phyloP scores from a whole-genome alignment of 1,140 invertebrate genomes.

The Melipona quadrifasciata region DNA sequence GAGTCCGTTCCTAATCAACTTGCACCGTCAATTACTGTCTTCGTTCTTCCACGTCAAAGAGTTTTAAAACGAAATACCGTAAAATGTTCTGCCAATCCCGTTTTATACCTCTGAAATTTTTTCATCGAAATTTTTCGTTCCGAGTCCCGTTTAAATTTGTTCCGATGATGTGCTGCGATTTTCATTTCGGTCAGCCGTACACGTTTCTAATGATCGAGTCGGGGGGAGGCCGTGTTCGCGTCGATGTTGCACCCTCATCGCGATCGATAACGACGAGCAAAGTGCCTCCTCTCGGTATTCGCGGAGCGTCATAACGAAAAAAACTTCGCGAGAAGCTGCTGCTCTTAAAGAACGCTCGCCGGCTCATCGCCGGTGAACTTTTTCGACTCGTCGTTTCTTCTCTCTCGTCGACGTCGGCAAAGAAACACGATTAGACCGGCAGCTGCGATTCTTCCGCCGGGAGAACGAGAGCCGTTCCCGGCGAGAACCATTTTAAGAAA shows the following conservation, averaged over 20 bases:
- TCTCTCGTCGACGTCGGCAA: neutral
- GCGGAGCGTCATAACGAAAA: neutral
- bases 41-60: too few relatives aligned
- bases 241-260: slow-evolving; percentile 5
- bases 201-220: slow-evolving; percentile 18
- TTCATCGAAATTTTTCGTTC: too few relatives aligned
- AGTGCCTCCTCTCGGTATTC: too few relatives aligned
- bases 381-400: neutral
- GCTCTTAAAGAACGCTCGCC: slow-evolving; percentile 26
- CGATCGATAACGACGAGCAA: slow-evolving; percentile 36
- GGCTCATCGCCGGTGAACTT: slow-evolving; percentile 7
- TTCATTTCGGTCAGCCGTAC: neutral
- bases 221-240: neutral
- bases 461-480: neutral
- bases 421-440: neutral
- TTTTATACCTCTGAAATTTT: too few relatives aligned
- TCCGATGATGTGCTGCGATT: too few relatives aligned
- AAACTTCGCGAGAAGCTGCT: slow-evolving; percentile 12
- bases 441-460: neutral
- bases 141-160: too few relatives aligned
- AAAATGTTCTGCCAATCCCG: too few relatives aligned
- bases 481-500: neutral
- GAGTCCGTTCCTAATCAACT: too few relatives aligned
- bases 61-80: too few relatives aligned
- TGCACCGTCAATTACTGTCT: too few relatives aligned